phyloP scores from a whole-genome alignment of 92 coral and sea anemone genomes.

The Actinernus sp. region DNA sequence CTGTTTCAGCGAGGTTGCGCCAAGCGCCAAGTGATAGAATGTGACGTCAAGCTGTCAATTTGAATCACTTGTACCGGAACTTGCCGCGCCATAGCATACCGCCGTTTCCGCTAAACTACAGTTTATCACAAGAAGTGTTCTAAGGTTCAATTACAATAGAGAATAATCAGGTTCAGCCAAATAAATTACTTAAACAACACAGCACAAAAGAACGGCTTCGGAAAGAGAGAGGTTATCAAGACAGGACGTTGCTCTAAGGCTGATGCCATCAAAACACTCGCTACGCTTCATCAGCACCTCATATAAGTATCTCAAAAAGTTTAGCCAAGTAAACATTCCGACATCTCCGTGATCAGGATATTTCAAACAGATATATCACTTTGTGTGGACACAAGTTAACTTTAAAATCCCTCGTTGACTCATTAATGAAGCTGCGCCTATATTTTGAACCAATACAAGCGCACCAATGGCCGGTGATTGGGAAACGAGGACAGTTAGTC shows the following conservation, averaged over 20 bases:
- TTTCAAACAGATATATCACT: slow-evolving; percentile 23
- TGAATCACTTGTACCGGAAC: slow-evolving; percentile 81
- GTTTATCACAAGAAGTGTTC: slow-evolving; percentile 85
- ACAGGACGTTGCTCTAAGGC: not conserved
- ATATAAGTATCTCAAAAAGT: slow-evolving; percentile 5
- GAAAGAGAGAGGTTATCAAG: slow-evolving; percentile 5
- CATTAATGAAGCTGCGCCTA: slow-evolving; percentile 22
- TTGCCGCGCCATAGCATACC: slow-evolving; percentile 86
- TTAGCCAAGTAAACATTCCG: slow-evolving; percentile 39
- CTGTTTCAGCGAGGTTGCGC: too few species aligned
- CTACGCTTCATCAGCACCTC: not conserved
- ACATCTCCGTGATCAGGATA: slow-evolving; percentile 27
- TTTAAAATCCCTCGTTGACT: slow-evolving; percentile 29
- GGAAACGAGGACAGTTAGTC: slow-evolving; percentile 20
- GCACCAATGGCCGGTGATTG: slow-evolving; percentile 19
- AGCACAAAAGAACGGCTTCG: slow-evolving; percentile 46
- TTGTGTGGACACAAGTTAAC: slow-evolving; percentile 34
- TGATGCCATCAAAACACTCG: not conserved
- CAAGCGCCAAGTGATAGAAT: slow-evolving; percentile 37
- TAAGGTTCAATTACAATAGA: slow-evolving; percentile 94
- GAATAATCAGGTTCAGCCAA: slow-evolving; percentile 81
- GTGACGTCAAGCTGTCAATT: slow-evolving; percentile 51
- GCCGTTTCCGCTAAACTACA: slow-evolving; percentile 78
- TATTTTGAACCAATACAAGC: not conserved
- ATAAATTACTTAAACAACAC: slow-evolving; percentile 80